Percentiles rank a stretch among this genome's conserved stretches.
phyloP scores from a whole-genome alignment of 2,797 vertebrate species.

The Thaleichthys pacificus region DNA sequence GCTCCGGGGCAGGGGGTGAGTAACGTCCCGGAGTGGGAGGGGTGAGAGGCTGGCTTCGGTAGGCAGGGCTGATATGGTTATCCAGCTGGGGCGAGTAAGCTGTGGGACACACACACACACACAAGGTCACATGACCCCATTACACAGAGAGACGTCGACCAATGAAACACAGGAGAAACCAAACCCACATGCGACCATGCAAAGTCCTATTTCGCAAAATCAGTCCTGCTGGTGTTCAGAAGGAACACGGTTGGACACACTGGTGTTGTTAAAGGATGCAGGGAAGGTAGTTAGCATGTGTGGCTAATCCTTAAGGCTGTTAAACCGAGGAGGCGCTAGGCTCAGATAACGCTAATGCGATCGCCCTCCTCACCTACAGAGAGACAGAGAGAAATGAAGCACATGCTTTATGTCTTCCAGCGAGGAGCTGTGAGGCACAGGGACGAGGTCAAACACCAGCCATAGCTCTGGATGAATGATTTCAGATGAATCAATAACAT shows the following conservation, averaged over 20 bases:
- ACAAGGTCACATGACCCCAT: conserved; percentile 10
- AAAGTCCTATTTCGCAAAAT: too few species aligned
- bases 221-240: too few species aligned
- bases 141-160: too few species aligned
- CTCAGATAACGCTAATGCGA: not conserved
- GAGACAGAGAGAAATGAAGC: not conserved
- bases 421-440: not conserved
- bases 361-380: not conserved
- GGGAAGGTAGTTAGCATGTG: not conserved
- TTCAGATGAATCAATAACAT: too few species aligned
- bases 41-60: conserved; percentile 78
- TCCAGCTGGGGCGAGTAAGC: conserved; percentile 89
- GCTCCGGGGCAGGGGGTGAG: conserved; percentile 88
- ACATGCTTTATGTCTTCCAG: conserved; percentile 15
- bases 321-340: not conserved
- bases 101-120: conserved; percentile 59
- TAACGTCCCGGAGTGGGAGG: conserved; percentile 83
- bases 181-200: too few species aligned
- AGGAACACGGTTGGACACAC: too few species aligned
- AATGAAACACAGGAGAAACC: too few species aligned
- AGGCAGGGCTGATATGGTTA: conserved; percentile 88
- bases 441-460: not conserved
- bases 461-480: not conserved
- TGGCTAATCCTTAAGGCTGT: conserved; percentile 1
- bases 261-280: too few species aligned